Evolutionary conservation across 2,113 vertebrate genomes (phyloP).

Genomic region (Lagenorhynchus albirostris): DNA sequence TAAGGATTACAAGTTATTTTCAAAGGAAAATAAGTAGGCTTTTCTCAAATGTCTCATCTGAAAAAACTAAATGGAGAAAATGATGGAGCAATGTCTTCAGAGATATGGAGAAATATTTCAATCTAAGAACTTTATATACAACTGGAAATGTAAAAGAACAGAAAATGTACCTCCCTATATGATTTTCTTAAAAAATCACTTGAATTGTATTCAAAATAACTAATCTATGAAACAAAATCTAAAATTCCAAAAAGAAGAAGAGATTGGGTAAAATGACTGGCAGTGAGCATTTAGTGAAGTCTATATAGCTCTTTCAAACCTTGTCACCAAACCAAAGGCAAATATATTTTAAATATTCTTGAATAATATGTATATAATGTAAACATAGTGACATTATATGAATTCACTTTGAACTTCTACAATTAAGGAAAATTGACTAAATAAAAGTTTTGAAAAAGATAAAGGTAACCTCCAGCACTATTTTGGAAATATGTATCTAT

Average conservation of each 20-base stretch:
- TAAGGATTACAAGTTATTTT: not conserved
- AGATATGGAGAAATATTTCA: not conserved
- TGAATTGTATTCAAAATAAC: not conserved
- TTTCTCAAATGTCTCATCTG: not conserved
- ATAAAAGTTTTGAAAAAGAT: too few species aligned
- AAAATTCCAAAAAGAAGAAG: not conserved
- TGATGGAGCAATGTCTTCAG: not conserved
- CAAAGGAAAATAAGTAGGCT: not conserved
- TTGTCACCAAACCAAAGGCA: not conserved
- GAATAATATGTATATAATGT: not conserved
- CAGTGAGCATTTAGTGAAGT: not conserved
- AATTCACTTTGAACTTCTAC: too few species aligned
- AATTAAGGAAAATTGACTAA: too few species aligned
- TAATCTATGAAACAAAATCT: not conserved
- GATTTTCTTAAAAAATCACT: not conserved
- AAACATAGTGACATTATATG: not conserved
- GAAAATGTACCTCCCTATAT: not conserved
- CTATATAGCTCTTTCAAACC: not conserved
- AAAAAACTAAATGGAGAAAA: constrained; percentile 8
- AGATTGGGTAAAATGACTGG: too few species aligned
- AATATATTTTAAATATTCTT: not conserved
- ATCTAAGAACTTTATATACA: not conserved
- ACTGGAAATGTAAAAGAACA: not conserved
- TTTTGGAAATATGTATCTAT: too few species aligned
- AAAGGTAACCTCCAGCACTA: too few species aligned